Conservation (phyloP, 2,797 vertebrate genomes). For the Sebastes cheni region DNA sequence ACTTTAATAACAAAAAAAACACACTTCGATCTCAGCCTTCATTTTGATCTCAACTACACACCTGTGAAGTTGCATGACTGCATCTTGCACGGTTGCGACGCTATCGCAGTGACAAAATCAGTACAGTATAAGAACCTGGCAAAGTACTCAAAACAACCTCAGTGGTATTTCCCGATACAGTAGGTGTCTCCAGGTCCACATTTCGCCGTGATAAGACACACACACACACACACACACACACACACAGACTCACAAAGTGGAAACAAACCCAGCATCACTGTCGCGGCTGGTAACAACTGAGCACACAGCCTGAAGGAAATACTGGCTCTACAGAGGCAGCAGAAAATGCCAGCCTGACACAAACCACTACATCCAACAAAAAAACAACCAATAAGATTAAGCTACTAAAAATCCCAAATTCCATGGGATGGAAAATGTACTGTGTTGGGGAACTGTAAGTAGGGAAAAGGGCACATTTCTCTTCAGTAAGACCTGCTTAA, state of each 20-base stretch:
- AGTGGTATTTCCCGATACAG: neutral
- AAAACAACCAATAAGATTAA: neutral
- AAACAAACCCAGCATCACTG: neutral
- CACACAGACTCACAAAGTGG: neutral
- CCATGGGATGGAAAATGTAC: neutral
- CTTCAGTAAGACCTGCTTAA: neutral
- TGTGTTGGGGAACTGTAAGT: neutral
- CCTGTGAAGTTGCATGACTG: neutral
- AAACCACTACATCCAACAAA: conserved; percentile 20
- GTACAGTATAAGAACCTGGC: neutral
- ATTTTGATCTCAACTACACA: no score
- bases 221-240: neutral
- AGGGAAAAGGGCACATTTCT: conserved; percentile 11
- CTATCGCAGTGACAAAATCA: neutral
- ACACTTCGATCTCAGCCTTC: no score
- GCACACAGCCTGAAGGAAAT: neutral
- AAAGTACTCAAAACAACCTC: neutral
- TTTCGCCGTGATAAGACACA: neutral
- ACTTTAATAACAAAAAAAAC: neutral
- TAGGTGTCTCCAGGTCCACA: neutral
- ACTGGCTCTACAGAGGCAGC: neutral
- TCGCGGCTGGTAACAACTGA: neutral
- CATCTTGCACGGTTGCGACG: neutral
- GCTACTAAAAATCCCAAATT: conserved; percentile 6
- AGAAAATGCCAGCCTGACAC: conserved; percentile 11